A percentile compares a stretch with the other conserved stretches of the same genome.
Evolutionary conservation across 2,888 invertebrate species (phyloP).

Genomic region (Vannuccia rotundouncinata): DNA sequence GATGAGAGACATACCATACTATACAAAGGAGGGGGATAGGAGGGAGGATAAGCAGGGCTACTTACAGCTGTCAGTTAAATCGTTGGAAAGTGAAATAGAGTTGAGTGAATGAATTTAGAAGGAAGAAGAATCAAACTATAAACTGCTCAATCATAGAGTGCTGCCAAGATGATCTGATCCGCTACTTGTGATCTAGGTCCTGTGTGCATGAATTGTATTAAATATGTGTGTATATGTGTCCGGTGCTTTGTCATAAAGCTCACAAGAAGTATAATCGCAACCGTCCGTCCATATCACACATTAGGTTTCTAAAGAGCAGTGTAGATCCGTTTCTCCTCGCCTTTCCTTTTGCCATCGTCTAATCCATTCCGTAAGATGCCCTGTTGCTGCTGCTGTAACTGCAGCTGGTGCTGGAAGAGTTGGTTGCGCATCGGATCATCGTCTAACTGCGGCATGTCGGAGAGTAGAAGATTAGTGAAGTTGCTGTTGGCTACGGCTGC

Average conservation of each 20-base stretch:
- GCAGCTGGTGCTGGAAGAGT: conserved; percentile 4
- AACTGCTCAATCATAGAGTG: conserved; percentile 14
- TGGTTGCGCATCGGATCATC: not conserved
- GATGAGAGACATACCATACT: not conserved
- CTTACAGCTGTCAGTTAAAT: conserved; percentile 6
- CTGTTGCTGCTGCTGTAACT: not conserved
- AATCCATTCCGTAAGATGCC: not conserved
- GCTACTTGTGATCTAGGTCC: conserved; percentile 12
- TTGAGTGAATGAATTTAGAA: not conserved
- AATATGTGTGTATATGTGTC: not conserved
- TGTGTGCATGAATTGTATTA: not conserved
- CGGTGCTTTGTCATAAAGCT: not conserved
- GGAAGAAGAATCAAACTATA: not conserved
- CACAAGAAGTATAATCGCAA: not conserved
- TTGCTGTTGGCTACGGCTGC: not conserved
- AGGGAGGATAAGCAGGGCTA: conserved; percentile 3
- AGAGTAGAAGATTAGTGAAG: not conserved
- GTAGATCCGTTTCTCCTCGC: conserved; percentile 6
- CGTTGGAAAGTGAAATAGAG: not conserved
- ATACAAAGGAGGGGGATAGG: not conserved
- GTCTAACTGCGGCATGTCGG: not conserved
- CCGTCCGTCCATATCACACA: not conserved
- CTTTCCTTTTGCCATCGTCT: not conserved
- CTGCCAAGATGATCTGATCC: not conserved
- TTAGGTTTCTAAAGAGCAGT: not conserved